phyloP scores from a whole-genome alignment of 1,140 invertebrate species.

The Portunus trituberculatus region DNA sequence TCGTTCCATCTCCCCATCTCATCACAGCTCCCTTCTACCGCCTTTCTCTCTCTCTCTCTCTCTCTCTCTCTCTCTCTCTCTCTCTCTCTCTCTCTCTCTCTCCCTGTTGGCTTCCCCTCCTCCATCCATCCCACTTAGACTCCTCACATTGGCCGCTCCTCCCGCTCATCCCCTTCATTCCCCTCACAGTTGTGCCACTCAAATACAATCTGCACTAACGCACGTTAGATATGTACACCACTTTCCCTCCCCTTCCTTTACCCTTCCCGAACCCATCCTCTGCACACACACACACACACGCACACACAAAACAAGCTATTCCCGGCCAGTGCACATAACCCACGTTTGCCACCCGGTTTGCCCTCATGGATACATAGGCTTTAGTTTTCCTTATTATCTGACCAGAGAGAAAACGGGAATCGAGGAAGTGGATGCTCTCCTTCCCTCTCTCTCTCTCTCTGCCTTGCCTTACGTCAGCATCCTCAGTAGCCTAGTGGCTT shows the following conservation, averaged over 20 bases:
- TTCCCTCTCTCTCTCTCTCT: neutral
- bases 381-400: slow-evolving; percentile 4
- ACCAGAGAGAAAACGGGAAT: neutral
- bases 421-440: neutral
- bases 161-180: slow-evolving; percentile 34
- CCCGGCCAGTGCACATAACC: neutral
- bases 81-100: neutral
- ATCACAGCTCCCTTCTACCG: too few species aligned
- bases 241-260: neutral
- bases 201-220: neutral
- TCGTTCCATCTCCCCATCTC: too few species aligned
- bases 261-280: neutral
- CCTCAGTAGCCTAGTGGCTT: neutral
- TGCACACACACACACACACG: neutral
- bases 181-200: slow-evolving; percentile 3
- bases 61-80: neutral
- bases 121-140: neutral
- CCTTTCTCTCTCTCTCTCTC: neutral
- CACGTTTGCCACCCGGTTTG: neutral
- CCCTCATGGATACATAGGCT: neutral
- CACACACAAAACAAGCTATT: neutral
- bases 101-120: neutral
- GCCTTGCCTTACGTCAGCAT: neutral
- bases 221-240: neutral
- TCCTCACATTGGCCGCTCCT: neutral